Evolutionary conservation across 2,797 vertebrate species (phyloP).

Genomic region (Scleropages formosus): DNA sequence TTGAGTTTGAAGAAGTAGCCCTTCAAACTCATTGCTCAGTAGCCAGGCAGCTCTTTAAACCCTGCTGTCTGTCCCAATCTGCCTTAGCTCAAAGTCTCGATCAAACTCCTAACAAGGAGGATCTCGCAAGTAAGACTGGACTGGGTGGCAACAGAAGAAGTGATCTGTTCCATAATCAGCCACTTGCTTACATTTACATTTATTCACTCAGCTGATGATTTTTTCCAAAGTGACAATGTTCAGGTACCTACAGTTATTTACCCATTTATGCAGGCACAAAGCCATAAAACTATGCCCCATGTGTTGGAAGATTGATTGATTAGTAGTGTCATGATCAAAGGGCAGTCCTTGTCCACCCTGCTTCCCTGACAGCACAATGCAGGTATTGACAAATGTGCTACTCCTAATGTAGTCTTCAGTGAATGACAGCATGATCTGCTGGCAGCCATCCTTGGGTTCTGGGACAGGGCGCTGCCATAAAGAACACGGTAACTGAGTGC

Average conservation of each 20-base stretch:
- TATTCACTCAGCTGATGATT: too few relatives aligned
- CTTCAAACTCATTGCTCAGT: not conserved
- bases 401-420: not conserved
- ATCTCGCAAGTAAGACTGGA: slow-evolving; percentile 11
- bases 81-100: too few relatives aligned
- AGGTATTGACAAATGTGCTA: slow-evolving; percentile 21
- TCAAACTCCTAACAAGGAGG: too few relatives aligned
- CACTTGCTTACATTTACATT: too few relatives aligned
- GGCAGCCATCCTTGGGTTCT: not conserved
- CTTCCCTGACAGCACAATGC: not conserved
- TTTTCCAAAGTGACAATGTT: too few relatives aligned
- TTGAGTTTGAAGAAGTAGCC: slow-evolving; percentile 9
- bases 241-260: too few relatives aligned
- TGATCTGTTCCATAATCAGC: slow-evolving; percentile 7
- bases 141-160: slow-evolving; percentile 8
- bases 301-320: not conserved
- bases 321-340: slow-evolving; percentile 20
- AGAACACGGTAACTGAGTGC: not conserved
- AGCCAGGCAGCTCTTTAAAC: not conserved
- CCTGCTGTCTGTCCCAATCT: not conserved
- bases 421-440: not conserved
- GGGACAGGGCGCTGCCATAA: not conserved
- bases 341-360: not conserved
- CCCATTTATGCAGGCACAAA: too few relatives aligned
- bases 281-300: too few relatives aligned